These are phyloP conservation scores for Manis pentadactyla DNA, from an alignment of 2,797 vertebrate species.

Conservation along the genomic window DNA sequence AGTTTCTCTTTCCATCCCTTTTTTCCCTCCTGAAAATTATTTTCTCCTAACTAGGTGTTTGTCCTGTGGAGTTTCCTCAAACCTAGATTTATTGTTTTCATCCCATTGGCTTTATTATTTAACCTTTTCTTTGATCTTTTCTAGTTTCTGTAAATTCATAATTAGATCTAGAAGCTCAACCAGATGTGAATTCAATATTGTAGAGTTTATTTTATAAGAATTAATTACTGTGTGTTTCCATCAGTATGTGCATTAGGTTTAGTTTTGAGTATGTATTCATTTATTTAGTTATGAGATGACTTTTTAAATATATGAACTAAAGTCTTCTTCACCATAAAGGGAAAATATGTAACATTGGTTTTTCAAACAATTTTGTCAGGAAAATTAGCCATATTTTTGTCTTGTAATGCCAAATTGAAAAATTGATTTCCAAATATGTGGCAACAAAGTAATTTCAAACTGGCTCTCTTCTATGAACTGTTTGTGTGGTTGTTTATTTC, in stretches of 20 bases:
- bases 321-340: background rate
- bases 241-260: background rate
- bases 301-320: background rate
- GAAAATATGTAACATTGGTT: background rate
- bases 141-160: background rate
- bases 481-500: background rate
- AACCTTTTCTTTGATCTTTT: background rate
- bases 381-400: background rate
- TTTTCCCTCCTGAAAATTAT: background rate
- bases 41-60: background rate
- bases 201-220: background rate
- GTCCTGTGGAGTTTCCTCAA: background rate
- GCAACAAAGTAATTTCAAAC: background rate
- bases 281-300: background rate
- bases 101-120: background rate
- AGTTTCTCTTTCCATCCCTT: background rate
- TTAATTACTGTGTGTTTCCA: background rate
- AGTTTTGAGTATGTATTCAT: background rate
- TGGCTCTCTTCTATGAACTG: background rate
- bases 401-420: background rate
- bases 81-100: background rate
- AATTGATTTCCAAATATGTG: background rate
- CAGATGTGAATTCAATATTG: background rate
- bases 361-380: background rate
- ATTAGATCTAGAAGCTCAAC: background rate